Conservation (phyloP, 2,113 vertebrate species). For the Psettodes erumei region DNA sequence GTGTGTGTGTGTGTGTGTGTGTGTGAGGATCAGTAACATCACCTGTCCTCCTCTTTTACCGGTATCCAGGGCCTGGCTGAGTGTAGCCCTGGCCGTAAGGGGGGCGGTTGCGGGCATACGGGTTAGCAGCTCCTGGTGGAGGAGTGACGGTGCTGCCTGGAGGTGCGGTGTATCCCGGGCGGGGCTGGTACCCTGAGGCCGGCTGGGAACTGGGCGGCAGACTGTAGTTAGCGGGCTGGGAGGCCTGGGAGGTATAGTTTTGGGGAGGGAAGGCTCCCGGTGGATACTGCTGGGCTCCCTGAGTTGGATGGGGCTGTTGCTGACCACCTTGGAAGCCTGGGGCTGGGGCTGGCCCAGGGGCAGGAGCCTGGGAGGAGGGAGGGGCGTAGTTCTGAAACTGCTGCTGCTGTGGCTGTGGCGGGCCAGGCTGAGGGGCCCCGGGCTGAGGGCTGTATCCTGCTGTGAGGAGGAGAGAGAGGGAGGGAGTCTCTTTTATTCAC, state of each 20-base stretch:
- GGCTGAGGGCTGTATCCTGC: conserved; percentile 92
- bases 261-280: conserved; percentile 90
- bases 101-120: conserved; percentile 92
- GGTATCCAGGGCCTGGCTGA: conserved; percentile 96
- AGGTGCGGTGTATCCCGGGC: conserved; percentile 90
- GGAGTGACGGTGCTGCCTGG: conserved; percentile 90
- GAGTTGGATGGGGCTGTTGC: conserved; percentile 83
- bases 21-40: conserved; percentile 34
- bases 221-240: conserved; percentile 90
- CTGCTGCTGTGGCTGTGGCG: conserved; percentile 90
- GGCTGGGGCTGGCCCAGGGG: conserved; percentile 81
- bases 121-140: conserved; percentile 90
- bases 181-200: conserved; percentile 86
- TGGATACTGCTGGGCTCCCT: conserved; percentile 89
- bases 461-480: conserved; percentile 50
- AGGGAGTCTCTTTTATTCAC: conserved; percentile 5
- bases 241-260: conserved; percentile 92
- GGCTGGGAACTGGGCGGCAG: conserved; percentile 88
- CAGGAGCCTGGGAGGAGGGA: conserved; percentile 86
- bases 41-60: conserved; percentile 81
- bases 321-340: conserved; percentile 85
- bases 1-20: not conserved
- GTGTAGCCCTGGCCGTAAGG: conserved; percentile 93
- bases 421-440: conserved; percentile 86
- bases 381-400: conserved; percentile 93